Evolutionary conservation across 2,797 vertebrate genomes (phyloP).

Genomic region (Enteromius viviparus): DNA sequence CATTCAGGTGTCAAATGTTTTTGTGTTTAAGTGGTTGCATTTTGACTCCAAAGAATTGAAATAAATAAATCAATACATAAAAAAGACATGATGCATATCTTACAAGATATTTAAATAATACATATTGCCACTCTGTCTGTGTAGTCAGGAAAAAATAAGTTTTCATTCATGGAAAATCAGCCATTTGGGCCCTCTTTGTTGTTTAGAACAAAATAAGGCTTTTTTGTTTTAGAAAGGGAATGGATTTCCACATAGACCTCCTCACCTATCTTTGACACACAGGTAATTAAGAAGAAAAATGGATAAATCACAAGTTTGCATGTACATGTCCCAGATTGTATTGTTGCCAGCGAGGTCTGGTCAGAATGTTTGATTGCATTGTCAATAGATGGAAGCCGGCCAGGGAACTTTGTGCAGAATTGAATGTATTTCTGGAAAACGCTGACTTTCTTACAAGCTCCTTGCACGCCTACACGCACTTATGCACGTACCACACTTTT

Average conservation of each 20-base stretch:
- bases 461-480: neutral
- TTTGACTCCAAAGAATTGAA: conserved; percentile 7
- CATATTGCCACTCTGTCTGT: neutral
- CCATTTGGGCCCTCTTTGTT: conserved; percentile 52
- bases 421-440: conserved; percentile 62
- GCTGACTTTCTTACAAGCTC: conserved; percentile 46
- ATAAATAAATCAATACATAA: neutral
- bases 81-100: conserved; percentile 10
- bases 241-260: conserved; percentile 55
- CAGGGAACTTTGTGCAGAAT: conserved; percentile 60
- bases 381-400: conserved; percentile 58
- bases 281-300: conserved; percentile 64
- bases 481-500: neutral
- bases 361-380: conserved; percentile 57
- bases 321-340: conserved; percentile 58
- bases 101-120: conserved; percentile 26
- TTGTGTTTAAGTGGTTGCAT: conserved; percentile 4
- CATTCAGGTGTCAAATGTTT: conserved; percentile 7
- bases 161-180: conserved; percentile 35
- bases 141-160: neutral
- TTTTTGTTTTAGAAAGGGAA: conserved; percentile 51
- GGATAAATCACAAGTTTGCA: conserved; percentile 62
- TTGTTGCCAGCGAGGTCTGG: conserved; percentile 57
- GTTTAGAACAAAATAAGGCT: conserved; percentile 52
- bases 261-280: conserved; percentile 53